Evolutionary conservation across 2,888 invertebrate genomes (phyloP).

Genomic region (Euphydryas editha): DNA sequence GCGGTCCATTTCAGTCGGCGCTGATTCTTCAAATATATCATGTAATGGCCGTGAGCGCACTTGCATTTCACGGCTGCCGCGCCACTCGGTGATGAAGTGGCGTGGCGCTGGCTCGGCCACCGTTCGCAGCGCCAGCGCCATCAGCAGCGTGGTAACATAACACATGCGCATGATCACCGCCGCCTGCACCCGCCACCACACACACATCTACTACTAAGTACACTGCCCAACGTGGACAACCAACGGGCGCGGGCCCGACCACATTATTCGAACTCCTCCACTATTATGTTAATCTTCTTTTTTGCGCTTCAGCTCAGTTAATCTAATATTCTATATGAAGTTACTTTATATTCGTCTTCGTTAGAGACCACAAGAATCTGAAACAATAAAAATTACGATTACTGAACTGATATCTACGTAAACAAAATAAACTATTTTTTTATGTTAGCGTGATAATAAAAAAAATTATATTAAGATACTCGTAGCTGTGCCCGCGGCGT

Average conservation of each 20-base stretch:
- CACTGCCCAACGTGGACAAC: slow-evolving; percentile 63
- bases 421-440: not conserved
- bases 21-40: slow-evolving; percentile 70
- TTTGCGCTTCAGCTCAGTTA: slow-evolving; percentile 51
- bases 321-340: slow-evolving; percentile 6
- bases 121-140: slow-evolving; percentile 73
- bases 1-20: slow-evolving; percentile 48
- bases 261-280: slow-evolving; percentile 63
- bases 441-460: too few species aligned
- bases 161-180: slow-evolving; percentile 74
- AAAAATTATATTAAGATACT: too few species aligned
- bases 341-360: not conserved
- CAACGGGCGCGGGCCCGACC: slow-evolving; percentile 73
- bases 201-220: slow-evolving; percentile 74
- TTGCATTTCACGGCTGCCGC: slow-evolving; percentile 57
- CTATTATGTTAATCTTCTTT: slow-evolving; percentile 34
- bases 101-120: slow-evolving; percentile 70
- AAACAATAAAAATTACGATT: slow-evolving; percentile 49
- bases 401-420: not conserved
- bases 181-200: slow-evolving; percentile 68
- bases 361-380: slow-evolving; percentile 44
- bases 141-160: slow-evolving; percentile 71
- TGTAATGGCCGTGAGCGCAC: slow-evolving; percentile 66
- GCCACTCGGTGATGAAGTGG: slow-evolving; percentile 68
- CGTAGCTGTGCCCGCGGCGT: too few species aligned